Conservation (phyloP, 2,113 vertebrate genomes). For the Albula goreensis region DNA sequence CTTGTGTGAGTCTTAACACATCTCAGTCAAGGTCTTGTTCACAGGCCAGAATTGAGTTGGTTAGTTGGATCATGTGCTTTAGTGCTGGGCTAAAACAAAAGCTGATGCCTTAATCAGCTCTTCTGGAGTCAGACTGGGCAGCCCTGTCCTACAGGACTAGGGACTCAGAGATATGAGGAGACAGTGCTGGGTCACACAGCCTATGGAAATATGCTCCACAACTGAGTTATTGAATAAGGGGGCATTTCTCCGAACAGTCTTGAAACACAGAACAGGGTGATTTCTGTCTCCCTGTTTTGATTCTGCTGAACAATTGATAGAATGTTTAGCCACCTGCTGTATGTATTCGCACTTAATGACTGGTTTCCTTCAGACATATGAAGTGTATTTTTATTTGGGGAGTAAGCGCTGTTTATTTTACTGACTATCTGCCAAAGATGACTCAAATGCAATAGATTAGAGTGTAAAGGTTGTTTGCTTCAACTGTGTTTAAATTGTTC, state of each 20-base stretch:
- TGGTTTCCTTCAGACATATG: neutral
- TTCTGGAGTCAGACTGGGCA: no score
- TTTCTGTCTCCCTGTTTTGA: neutral
- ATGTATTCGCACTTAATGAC: neutral
- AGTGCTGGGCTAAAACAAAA: no score
- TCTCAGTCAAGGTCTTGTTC: no score
- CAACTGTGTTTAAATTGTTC: slow-evolving; percentile 12
- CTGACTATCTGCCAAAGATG: neutral
- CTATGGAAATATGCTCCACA: neutral
- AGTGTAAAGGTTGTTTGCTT: neutral
- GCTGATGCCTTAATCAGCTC: no score
- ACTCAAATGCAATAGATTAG: slow-evolving; percentile 1
- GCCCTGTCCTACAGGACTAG: no score
- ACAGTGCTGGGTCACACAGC: neutral
- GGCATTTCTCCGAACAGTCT: neutral
- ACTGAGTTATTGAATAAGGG: neutral
- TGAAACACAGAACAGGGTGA: neutral
- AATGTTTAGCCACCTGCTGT: slow-evolving; percentile 15
- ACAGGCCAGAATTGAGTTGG: no score
- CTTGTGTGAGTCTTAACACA: no score
- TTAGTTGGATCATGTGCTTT: no score
- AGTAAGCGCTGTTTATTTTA: neutral
- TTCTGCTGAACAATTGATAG: neutral
- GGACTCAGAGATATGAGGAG: no score
- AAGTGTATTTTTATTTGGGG: slow-evolving; percentile 11